phyloP scores from a whole-genome alignment of 2,113 vertebrate species.

The Megaptera novaeangliae region DNA sequence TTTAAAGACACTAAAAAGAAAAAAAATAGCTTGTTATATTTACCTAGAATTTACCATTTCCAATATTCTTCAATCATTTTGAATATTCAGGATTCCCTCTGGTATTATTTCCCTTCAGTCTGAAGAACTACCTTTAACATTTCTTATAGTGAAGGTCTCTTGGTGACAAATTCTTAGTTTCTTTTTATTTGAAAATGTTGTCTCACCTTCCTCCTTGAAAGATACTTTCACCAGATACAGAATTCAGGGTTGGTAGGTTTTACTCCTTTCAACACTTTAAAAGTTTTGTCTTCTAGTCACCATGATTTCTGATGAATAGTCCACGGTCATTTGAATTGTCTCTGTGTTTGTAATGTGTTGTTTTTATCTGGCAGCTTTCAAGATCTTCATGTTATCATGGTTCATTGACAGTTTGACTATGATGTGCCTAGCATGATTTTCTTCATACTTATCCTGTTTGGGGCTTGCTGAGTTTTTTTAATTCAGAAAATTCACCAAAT shows the following conservation, averaged over 20 bases:
- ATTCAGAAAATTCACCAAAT: background rate
- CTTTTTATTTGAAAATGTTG: background rate
- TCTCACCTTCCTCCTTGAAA: background rate
- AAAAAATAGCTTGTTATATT: background rate
- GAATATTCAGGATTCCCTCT: background rate
- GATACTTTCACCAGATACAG: background rate
- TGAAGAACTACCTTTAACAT: background rate
- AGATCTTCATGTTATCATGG: background rate
- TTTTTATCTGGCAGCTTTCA: background rate
- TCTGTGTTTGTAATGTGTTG: background rate
- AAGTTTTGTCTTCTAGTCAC: background rate
- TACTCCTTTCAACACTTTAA: background rate
- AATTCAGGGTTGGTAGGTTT: background rate
- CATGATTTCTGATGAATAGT: background rate
- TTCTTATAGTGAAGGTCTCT: background rate
- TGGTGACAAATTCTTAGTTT: background rate
- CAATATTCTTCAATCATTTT: background rate
- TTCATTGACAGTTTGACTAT: background rate
- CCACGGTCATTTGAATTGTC: background rate
- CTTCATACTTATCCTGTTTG: background rate
- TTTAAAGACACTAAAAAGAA: background rate
- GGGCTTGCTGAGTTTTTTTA: background rate
- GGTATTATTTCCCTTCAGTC: background rate
- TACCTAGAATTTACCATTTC: background rate
- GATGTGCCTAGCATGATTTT: background rate